Percentiles rank a stretch among this genome's conserved stretches.
phyloP scores from a whole-genome alignment of 1,140 invertebrate genomes.

The Steinernema feltiae region DNA sequence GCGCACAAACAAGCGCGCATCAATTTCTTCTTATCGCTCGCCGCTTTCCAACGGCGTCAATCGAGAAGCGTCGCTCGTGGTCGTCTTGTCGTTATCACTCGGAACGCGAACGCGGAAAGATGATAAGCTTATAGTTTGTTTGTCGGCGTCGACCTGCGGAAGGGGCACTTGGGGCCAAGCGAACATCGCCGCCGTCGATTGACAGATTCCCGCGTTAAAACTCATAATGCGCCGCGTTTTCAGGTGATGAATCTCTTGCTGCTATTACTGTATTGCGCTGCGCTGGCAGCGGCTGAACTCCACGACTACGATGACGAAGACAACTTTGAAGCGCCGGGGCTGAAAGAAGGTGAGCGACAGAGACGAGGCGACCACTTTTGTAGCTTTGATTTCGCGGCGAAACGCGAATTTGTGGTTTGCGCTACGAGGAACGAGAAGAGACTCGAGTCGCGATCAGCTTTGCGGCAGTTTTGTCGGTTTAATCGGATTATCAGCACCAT shows the following conservation, averaged over 20 bases:
- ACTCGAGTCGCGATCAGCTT: too few relatives aligned
- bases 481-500: too few relatives aligned
- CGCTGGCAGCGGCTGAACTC: neutral
- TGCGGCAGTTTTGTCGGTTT: too few relatives aligned
- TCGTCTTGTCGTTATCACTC: neutral
- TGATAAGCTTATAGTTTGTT: slow-evolving; percentile 9
- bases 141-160: neutral
- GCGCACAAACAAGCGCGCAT: slow-evolving; percentile 2
- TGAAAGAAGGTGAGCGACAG: neutral
- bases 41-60: neutral
- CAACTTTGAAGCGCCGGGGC: neutral
- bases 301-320: neutral
- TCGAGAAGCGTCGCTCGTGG: neutral
- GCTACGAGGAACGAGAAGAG: too few relatives aligned
- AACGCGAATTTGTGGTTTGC: too few relatives aligned
- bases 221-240: neutral
- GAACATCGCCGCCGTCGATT: too few relatives aligned
- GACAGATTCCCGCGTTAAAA: neutral
- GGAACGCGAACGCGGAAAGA: neutral
- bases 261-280: neutral
- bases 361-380: too few relatives aligned
- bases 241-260: neutral
- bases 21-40: slow-evolving; percentile 3
- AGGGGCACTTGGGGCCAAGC: neutral
- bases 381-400: too few relatives aligned